These are phyloP conservation scores for Melanotus villosus DNA, from an alignment of 2,888 invertebrate species.

Conservation along the genomic window DNA sequence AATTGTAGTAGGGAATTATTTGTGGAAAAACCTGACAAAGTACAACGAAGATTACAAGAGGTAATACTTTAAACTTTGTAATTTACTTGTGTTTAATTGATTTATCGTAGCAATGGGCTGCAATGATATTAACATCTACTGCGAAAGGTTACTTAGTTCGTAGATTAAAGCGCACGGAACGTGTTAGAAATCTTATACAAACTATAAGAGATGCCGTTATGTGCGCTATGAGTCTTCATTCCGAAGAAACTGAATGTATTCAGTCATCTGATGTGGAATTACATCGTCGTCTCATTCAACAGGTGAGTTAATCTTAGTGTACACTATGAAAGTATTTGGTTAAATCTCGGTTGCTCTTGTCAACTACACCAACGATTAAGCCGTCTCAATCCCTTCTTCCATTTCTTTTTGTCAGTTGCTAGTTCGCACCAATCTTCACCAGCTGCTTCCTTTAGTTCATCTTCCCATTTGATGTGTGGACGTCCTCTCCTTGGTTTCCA, in stretches of 20 bases:
- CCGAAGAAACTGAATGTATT: slow-evolving; percentile 72
- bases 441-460: no score
- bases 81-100: no score
- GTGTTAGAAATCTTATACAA: slow-evolving; percentile 83
- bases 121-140: slow-evolving; percentile 77
- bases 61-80: slow-evolving; percentile 8
- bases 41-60: background rate
- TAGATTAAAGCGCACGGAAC: slow-evolving; percentile 84
- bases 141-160: slow-evolving; percentile 86
- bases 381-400: no score
- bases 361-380: no score
- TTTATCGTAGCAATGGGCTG: slow-evolving; percentile 71
- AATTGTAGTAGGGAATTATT: slow-evolving; percentile 49
- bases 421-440: no score
- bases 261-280: slow-evolving; percentile 79
- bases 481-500: no score
- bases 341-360: no score
- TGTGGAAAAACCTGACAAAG: slow-evolving; percentile 37
- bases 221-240: slow-evolving; percentile 83
- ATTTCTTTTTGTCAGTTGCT: no score
- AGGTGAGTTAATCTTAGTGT: slow-evolving; percentile 68
- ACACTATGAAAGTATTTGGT: background rate
- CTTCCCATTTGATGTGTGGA: no score
- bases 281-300: slow-evolving; percentile 81
- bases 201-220: slow-evolving; percentile 85